These are phyloP conservation scores for Semnornis frantzii DNA, from an alignment of 2,113 vertebrate genomes.

Conservation along the genomic window DNA sequence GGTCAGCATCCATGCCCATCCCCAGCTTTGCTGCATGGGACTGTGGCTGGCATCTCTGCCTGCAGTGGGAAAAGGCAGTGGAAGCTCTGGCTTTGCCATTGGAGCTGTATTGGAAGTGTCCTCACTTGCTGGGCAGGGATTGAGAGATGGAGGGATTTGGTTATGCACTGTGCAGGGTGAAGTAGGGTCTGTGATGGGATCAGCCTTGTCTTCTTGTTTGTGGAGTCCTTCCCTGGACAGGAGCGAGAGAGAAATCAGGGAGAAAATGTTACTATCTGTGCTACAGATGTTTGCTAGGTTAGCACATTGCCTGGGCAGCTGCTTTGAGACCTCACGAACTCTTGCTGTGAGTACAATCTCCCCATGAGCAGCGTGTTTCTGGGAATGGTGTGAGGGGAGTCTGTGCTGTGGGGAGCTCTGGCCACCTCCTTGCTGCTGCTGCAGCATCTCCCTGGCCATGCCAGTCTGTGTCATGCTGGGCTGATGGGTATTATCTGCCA, in stretches of 20 bases:
- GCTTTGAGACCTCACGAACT: background rate
- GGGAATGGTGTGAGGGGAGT: background rate
- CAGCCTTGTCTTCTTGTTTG: background rate
- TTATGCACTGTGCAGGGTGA: accelerated
- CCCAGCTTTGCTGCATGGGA: background rate
- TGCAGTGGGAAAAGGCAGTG: accelerated
- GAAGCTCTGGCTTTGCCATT: background rate
- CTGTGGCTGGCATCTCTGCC: background rate
- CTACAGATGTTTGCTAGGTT: accelerated
- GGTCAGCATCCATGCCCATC: accelerated
- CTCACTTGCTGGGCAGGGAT: background rate
- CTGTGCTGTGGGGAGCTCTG: background rate
- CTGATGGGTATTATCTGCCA: accelerated
- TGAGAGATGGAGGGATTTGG: background rate
- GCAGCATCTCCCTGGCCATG: background rate
- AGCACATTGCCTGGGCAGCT: accelerated
- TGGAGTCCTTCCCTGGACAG: background rate
- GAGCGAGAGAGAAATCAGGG: background rate
- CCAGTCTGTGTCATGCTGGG: background rate
- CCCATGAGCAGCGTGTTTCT: accelerated
- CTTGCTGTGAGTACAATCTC: background rate
- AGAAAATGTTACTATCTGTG: accelerated
- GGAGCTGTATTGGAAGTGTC: background rate
- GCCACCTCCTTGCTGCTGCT: background rate
- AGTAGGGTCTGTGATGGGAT: background rate